These are phyloP conservation scores for Bombus superbus DNA, from an alignment of 1,140 invertebrate genomes.

Conservation along the genomic window DNA sequence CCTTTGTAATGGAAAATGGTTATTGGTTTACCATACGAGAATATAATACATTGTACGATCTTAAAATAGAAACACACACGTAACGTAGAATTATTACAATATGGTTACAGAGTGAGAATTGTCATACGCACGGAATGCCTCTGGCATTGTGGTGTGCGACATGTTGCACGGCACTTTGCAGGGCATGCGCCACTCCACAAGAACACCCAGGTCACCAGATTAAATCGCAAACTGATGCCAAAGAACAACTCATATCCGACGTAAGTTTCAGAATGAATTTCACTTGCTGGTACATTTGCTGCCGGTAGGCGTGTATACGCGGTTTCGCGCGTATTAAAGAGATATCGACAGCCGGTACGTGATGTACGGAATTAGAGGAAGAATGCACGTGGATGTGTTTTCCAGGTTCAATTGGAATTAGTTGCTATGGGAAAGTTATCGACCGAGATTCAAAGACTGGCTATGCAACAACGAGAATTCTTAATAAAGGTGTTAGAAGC, in stretches of 20 bases:
- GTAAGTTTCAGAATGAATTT: constrained; percentile 78
- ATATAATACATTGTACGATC: neutral
- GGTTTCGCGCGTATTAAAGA: neutral
- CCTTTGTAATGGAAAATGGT: no score
- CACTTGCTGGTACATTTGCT: neutral
- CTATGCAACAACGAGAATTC: constrained; percentile 87
- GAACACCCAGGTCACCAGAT: constrained; percentile 87
- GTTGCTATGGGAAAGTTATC: constrained; percentile 84
- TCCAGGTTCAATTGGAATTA: constrained; percentile 82
- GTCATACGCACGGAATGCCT: constrained; percentile 89
- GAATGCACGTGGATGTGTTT: neutral
- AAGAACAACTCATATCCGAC: constrained; percentile 86
- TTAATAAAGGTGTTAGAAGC: constrained; percentile 89
- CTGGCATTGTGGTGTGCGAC: constrained; percentile 88
- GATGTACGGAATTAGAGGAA: neutral
- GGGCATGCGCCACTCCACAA: constrained; percentile 86
- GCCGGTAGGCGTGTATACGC: neutral
- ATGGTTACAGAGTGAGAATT: constrained; percentile 84
- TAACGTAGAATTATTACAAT: neutral
- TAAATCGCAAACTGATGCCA: constrained; percentile 87
- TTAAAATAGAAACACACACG: neutral
- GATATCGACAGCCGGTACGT: no score
- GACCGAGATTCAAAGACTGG: constrained; percentile 86
- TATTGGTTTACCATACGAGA: neutral
- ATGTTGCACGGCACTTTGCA: constrained; percentile 86